Evolutionary conservation across 1,140 invertebrate genomes (phyloP).

Genomic region (Drosophila subobscura): DNA sequence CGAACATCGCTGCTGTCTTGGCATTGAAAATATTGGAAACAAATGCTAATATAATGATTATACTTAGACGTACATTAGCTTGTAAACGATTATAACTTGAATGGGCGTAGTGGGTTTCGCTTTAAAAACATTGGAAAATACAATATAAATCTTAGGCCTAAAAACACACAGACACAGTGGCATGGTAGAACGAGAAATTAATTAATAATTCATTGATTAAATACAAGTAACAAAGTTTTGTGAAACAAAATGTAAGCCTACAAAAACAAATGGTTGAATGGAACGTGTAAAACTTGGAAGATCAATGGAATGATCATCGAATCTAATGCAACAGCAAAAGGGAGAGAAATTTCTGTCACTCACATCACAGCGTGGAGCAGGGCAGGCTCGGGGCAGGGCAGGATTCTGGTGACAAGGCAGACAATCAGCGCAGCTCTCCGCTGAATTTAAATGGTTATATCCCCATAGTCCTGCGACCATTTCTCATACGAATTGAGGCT

Average conservation of each 20-base stretch:
- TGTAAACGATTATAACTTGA: slow-evolving; percentile 41
- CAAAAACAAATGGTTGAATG: slow-evolving; percentile 19
- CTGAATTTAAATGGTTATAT: slow-evolving; percentile 78
- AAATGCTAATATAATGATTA: slow-evolving; percentile 8
- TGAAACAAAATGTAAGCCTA: slow-evolving; percentile 52
- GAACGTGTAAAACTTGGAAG: slow-evolving; percentile 24
- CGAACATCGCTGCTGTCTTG: too few relatives aligned
- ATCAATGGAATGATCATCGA: slow-evolving; percentile 45
- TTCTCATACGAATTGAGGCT: slow-evolving; percentile 94
- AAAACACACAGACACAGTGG: slow-evolving; percentile 32
- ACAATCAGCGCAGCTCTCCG: not conserved
- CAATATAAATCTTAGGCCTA: slow-evolving; percentile 48
- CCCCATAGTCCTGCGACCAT: slow-evolving; percentile 97
- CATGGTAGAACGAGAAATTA: slow-evolving; percentile 38
- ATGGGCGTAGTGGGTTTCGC: slow-evolving; percentile 10
- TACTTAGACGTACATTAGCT: slow-evolving; percentile 15
- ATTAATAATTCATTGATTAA: slow-evolving; percentile 34
- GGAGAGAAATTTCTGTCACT: slow-evolving; percentile 54
- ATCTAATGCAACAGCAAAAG: slow-evolving; percentile 45
- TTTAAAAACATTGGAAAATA: not conserved
- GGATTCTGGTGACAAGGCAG: too few relatives aligned
- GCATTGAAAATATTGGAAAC: not conserved
- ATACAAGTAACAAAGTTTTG: slow-evolving; percentile 61
- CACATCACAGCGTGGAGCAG: slow-evolving; percentile 61
- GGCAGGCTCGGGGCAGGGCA: not conserved